Evolutionary conservation across 2,113 vertebrate genomes (phyloP), one percentile per base, ranked within the genome.

Genomic region (Mustelus asterias): DNA sequence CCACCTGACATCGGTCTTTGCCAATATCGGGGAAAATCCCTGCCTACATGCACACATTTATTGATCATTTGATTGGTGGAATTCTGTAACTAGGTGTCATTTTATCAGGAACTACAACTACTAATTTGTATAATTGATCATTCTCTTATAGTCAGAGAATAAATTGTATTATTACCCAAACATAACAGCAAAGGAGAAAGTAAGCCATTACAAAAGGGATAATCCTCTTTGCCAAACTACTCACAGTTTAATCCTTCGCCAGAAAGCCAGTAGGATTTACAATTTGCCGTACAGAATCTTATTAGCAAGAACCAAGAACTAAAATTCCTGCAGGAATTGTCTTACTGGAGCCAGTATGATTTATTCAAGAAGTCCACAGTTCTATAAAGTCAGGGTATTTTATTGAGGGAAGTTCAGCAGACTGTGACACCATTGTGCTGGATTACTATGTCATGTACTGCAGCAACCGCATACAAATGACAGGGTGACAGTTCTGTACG

Each of bases 211-310:
- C 69, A 54, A 72, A 95, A 70, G 44, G 69, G 69, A 72, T 95
- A 72, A 95, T 95, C 94, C 94, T 95, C 93, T 72, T 69, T 76
- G 94, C 67, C 93, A 95, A 95, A 95, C 67, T 95, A 95, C 94
- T 95, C 72, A 95, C 69, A 54, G 94, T 48, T 76, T 95, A 72
- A 95, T 95, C 94, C 24, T 44, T 95, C 44, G 33, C 44, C 67
- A 95, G 94, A 95, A 95, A 95, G 70, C 69, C 94, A 29, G 69
- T 33, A 63, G 94, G 41, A 95, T 95, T 95, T 76, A 95, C 69
- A 95, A 95, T 72, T 76, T 95, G 67, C 94, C 14, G 26, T 54
- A 48, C 70, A 33, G 94, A 72, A 95, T 76, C 69, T 54, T 76
- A 95, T 95, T 95, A 95, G 94, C 41, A 76, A 72, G 67, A 95